Conservation (phyloP, 2,888 invertebrate species). For the Cheilosia scutellata region DNA sequence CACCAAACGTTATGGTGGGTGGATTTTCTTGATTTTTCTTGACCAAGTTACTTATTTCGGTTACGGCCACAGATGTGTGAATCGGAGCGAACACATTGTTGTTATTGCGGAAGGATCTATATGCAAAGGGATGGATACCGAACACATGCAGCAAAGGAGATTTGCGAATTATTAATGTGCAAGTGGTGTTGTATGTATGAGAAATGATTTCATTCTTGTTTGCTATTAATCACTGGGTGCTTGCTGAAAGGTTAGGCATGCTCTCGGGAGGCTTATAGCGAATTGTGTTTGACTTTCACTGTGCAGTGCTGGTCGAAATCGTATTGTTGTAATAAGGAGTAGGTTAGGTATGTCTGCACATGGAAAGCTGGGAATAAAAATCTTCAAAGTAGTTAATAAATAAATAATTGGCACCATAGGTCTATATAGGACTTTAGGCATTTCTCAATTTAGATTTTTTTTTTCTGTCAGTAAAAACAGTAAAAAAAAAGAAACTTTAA, state of each 20-base stretch:
- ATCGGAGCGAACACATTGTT: conserved; percentile 4
- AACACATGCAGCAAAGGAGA: not conserved
- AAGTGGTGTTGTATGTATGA: conserved; percentile 6
- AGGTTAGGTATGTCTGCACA: not conserved
- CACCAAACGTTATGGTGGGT: not conserved
- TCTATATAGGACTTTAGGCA: too few species aligned
- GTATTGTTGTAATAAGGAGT: not conserved
- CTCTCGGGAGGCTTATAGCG: not conserved
- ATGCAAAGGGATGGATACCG: not conserved
- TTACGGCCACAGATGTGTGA: conserved; percentile 35
- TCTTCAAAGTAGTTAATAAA: too few species aligned
- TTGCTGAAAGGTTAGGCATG: not conserved
- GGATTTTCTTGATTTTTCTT: conserved; percentile 36
- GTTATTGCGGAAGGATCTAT: not conserved
- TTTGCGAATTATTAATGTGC: not conserved
- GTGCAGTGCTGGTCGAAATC: not conserved
- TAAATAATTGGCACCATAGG: too few species aligned
- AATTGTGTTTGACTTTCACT: not conserved
- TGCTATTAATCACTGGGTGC: conserved; percentile 36
- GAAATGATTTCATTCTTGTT: conserved; percentile 34
- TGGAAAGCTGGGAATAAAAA: too few species aligned
- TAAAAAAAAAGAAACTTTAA: too few species aligned
- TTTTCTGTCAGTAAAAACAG: too few species aligned
- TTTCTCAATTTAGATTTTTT: too few species aligned
- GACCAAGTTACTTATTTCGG: conserved; percentile 30